Percentiles rank a stretch among this genome's conserved stretches.
Conservation (phyloP, 1,140 invertebrate genomes). For the Zaprionus gabonicus region DNA sequence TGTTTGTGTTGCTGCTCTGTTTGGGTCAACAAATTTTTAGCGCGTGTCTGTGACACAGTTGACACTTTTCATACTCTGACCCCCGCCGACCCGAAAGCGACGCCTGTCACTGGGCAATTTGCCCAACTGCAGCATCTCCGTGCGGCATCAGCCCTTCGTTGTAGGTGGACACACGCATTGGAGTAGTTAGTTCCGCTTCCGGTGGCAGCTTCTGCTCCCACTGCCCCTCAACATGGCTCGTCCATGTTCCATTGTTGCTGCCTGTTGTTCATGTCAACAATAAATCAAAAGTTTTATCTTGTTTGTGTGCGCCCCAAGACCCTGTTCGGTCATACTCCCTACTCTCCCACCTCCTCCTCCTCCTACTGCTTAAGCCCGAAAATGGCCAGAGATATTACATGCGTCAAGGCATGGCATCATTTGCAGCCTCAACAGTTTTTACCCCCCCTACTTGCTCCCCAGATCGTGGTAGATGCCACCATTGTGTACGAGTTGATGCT, state of each 20-base stretch:
- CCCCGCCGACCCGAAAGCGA: not conserved
- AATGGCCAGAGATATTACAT: constrained; percentile 49
- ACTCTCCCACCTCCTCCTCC: not conserved
- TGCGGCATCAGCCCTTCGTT: constrained; percentile 7
- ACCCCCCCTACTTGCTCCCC: not conserved
- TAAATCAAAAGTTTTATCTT: constrained; percentile 83
- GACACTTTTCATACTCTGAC: constrained; percentile 41
- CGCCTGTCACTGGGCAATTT: not conserved
- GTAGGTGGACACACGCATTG: constrained; percentile 63
- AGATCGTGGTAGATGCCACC: not conserved
- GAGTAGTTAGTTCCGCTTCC: constrained; percentile 48
- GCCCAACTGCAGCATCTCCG: constrained; percentile 4
- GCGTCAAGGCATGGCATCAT: constrained; percentile 34
- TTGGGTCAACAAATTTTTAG: constrained; percentile 39
- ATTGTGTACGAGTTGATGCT: constrained; percentile 2
- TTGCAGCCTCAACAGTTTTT: constrained; percentile 44
- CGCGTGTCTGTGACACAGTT: constrained; percentile 51
- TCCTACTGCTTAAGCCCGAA: not conserved
- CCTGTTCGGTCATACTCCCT: not conserved
- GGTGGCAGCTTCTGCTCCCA: not conserved
- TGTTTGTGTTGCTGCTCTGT: not conserved
- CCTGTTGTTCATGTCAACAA: constrained; percentile 76
- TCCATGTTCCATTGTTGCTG: constrained; percentile 31
- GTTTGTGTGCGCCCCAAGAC: constrained; percentile 44
- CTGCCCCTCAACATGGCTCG: constrained; percentile 31